Evolutionary conservation across 2,113 vertebrate genomes (phyloP).

Genomic region (Antechinus flavipes): DNA sequence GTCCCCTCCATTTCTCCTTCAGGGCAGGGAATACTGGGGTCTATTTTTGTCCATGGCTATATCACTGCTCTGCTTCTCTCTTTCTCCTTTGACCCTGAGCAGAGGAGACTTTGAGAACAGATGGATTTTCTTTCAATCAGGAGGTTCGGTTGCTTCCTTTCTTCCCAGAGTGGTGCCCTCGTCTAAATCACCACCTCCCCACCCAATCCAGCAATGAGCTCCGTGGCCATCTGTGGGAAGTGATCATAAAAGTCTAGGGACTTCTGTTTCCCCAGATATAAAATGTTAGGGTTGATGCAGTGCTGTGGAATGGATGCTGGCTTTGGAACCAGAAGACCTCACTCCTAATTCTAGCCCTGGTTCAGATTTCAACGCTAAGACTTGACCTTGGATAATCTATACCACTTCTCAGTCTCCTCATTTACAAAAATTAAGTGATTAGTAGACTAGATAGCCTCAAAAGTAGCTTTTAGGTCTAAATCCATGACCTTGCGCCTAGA

Average conservation of each 20-base stretch:
- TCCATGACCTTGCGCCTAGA: not conserved
- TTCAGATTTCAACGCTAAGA: not conserved
- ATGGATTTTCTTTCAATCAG: not conserved
- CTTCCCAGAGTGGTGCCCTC: not conserved
- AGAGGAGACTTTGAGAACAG: not conserved
- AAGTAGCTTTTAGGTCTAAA: not conserved
- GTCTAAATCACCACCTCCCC: not conserved
- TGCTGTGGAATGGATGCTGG: not conserved
- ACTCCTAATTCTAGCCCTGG: not conserved
- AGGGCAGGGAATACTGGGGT: not conserved
- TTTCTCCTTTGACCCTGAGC: slow-evolving; percentile 26
- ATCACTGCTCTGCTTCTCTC: not conserved
- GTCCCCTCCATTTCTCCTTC: not conserved
- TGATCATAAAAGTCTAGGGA: not conserved
- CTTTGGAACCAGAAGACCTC: not conserved
- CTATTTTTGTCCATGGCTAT: slow-evolving; percentile 9
- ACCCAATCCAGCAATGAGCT: not conserved
- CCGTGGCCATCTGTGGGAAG: not conserved
- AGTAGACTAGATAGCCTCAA: not conserved
- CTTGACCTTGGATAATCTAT: not conserved
- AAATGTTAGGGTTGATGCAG: not conserved
- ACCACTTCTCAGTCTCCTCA: not conserved
- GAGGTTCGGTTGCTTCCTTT: not conserved
- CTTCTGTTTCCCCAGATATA: not conserved
- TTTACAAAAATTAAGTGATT: not conserved